phyloP scores from a whole-genome alignment of 2,113 vertebrate genomes.

The Archilochus colubris region DNA sequence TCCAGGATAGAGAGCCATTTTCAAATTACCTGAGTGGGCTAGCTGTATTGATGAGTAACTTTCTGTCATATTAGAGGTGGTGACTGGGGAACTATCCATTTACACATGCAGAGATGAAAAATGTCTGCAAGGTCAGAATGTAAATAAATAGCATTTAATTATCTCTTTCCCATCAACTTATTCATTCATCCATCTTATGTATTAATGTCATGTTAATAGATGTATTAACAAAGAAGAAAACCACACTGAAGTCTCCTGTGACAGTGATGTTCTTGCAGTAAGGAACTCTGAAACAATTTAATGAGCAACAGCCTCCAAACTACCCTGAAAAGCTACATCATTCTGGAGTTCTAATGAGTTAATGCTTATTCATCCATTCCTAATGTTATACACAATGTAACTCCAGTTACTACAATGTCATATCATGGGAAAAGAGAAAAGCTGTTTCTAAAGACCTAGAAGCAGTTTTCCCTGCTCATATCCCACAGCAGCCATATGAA shows the following conservation, averaged over 20 bases:
- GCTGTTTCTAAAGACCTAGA: neutral
- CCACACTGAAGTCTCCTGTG: neutral
- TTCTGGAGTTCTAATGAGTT: neutral
- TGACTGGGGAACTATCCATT: neutral
- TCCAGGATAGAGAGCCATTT: neutral
- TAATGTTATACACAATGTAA: neutral
- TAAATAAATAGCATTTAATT: neutral
- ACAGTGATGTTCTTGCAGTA: neutral
- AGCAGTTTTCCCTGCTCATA: accelerated
- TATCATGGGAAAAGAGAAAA: neutral
- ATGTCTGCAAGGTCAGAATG: neutral
- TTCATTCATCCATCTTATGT: neutral
- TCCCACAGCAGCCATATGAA: neutral
- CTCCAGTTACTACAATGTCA: neutral
- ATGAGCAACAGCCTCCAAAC: neutral
- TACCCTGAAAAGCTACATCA: neutral
- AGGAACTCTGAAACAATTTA: neutral
- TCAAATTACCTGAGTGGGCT: neutral
- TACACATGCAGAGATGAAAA: neutral
- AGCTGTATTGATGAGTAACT: neutral
- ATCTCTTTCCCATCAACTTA: neutral
- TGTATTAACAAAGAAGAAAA: neutral
- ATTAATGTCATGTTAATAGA: neutral
- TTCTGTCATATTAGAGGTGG: neutral
- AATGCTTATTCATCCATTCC: neutral